Base-by-base conservation (phyloP, 2,888 invertebrate genomes). In the Lingula anatina region DNA sequence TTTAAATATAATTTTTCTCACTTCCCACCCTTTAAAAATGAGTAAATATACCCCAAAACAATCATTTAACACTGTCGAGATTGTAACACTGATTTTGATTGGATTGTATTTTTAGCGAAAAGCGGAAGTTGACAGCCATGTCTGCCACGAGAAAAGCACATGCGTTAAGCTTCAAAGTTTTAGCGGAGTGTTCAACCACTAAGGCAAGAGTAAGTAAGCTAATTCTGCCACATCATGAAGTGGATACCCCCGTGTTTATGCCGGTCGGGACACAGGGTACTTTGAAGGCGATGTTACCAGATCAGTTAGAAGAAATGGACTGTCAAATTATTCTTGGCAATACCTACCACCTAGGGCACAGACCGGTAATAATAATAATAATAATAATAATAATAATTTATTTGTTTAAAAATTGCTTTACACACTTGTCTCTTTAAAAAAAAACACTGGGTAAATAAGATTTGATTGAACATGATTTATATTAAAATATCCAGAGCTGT, bases 241-340 rank as follows among this genome's bases (percentile, higher is more conserved):
- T 99, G 0, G 86, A 90, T 68, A 95, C 96, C 1, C 97, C 99
- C 1, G 95, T 96, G 3, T 99, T 99, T 77, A 99, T 99, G 97
- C 97, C 97, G 4, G 76, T 78, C 35, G 75, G 76, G 25, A 75
- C 76, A 42, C 78, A 93, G 86, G 95, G 94, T 15, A 91, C 95
- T 1, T 79, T 96, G 70, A 97, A 97, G 81, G 95, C 94, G 1
- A 73, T 96, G 46, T 76, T 96, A 49, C 91, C 96, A 4, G 89
- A 95, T 68, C 96, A 99, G 76, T 79, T 99, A 27, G 87, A 92
- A 70, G 83, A 84, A 48, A 79, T 95, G 60, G 86, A 89, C 65
- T 89, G 94, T 73, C 88, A 90, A 80, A 91, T 99, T 53, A 88
- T 99, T 71, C 81, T 99, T 47, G 89, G 90, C 20, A 99, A 99